Percentiles rank a stretch among this genome's conserved stretches.
Evolutionary conservation across 1,140 invertebrate species (phyloP).

Genomic region (Drosophila gunungcola): DNA sequence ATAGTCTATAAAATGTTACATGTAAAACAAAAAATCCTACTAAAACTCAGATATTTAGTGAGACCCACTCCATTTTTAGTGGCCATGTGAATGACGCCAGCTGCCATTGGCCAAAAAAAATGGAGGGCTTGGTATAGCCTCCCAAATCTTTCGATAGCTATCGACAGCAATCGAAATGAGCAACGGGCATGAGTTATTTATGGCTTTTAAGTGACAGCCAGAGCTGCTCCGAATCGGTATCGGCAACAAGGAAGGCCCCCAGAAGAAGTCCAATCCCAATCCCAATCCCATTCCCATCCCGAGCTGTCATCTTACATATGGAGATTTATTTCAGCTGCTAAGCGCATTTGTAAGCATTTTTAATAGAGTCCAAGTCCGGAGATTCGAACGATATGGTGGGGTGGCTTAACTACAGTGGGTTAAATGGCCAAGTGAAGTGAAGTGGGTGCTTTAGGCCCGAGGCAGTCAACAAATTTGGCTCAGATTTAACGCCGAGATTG

Average conservation of each 20-base stretch:
- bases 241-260: conserved; percentile 1
- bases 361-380: conserved; percentile 65
- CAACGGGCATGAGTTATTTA: conserved; percentile 75
- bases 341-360: conserved; percentile 79
- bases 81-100: conserved; percentile 63
- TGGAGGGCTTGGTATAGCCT: background rate
- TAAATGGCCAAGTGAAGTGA: conserved; percentile 28
- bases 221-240: conserved; percentile 31
- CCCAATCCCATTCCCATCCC: conserved; percentile 1
- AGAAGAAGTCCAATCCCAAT: conserved; percentile 5
- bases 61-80: background rate
- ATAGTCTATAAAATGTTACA: too few species aligned
- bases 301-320: conserved; percentile 74
- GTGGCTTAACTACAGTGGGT: conserved; percentile 44
- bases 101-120: conserved; percentile 37
- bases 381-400: conserved; percentile 1
- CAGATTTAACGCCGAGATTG: conserved; percentile 60
- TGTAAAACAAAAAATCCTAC: too few species aligned
- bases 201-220: conserved; percentile 75
- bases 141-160: conserved; percentile 55
- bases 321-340: conserved; percentile 75
- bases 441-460: conserved; percentile 11
- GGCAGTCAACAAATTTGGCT: conserved; percentile 57
- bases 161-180: conserved; percentile 72
- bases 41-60: background rate